Percentiles rank a stretch among this genome's conserved stretches.
Conservation (phyloP, 2,888 invertebrate species). For the Cephalotes varians region DNA sequence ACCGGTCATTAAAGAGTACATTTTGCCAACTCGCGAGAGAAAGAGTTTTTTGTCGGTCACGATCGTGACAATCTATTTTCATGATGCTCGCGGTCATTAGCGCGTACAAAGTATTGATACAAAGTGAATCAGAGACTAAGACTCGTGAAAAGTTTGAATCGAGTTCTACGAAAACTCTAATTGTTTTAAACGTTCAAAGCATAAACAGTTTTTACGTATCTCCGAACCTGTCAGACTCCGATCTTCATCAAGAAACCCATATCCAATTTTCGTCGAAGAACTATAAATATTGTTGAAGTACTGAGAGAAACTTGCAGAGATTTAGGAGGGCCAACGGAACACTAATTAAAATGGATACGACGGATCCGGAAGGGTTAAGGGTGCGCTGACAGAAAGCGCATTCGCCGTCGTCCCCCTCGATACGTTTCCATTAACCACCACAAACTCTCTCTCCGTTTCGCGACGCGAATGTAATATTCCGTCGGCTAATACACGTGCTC, state of each 20-base stretch:
- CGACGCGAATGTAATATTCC: slow-evolving; percentile 41
- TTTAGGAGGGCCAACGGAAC: background rate
- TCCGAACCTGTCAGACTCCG: background rate
- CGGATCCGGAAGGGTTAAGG: slow-evolving; percentile 21
- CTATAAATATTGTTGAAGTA: background rate
- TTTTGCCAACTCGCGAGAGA: slow-evolving; percentile 22
- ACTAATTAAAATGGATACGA: slow-evolving; percentile 36
- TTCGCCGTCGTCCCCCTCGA: slow-evolving; percentile 18
- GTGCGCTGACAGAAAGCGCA: slow-evolving; percentile 34
- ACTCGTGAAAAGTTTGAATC: background rate
- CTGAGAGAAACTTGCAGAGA: background rate
- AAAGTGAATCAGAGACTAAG: background rate
- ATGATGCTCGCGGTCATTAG: slow-evolving; percentile 10
- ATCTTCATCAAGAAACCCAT: background rate
- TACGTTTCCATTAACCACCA: slow-evolving; percentile 46
- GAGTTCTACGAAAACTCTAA: background rate
- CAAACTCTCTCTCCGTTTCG: slow-evolving; percentile 20
- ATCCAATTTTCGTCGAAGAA: background rate
- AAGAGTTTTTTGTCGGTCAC: slow-evolving; percentile 16
- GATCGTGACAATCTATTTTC: slow-evolving; percentile 16
- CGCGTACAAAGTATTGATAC: background rate
- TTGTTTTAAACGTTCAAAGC: background rate
- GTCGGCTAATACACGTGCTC: slow-evolving; percentile 25
- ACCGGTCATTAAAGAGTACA: slow-evolving; percentile 37
- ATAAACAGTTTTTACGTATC: background rate